Evolutionary conservation across 2,797 vertebrate species (phyloP).

Genomic region (Fistularia tabacaria): DNA sequence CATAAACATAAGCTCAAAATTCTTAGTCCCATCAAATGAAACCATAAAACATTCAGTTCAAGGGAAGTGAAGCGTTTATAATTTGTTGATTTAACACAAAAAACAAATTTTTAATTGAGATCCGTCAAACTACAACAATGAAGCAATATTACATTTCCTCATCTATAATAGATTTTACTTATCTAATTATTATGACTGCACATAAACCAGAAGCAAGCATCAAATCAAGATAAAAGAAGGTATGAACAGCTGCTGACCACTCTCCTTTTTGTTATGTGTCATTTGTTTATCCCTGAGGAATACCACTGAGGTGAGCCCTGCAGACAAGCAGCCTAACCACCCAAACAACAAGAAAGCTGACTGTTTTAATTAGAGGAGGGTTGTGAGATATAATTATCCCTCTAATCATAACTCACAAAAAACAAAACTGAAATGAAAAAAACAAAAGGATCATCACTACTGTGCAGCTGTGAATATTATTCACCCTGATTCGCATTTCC

Average conservation of each 20-base stretch:
- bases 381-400: conserved; percentile 54
- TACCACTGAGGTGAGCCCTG: conserved; percentile 42
- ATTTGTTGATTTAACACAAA: neutral
- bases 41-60: conserved; percentile 4
- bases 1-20: conserved; percentile 21
- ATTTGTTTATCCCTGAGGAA: conserved; percentile 62
- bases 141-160: too few relatives aligned
- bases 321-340: conserved; percentile 42
- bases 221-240: conserved; percentile 49
- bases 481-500: conserved; percentile 24
- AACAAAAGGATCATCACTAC: conserved; percentile 33
- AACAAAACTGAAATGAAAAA: conserved; percentile 35
- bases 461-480: conserved; percentile 45
- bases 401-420: conserved; percentile 48
- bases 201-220: conserved; percentile 1
- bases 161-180: too few relatives aligned
- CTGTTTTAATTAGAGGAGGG: conserved; percentile 61
- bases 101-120: too few relatives aligned
- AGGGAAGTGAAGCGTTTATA: neutral
- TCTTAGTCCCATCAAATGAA: conserved; percentile 38
- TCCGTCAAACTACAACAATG: too few relatives aligned
- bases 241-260: conserved; percentile 60
- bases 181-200: too few relatives aligned
- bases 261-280: conserved; percentile 49
- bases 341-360: conserved; percentile 50